Evolutionary conservation across 1,140 invertebrate species (phyloP), one percentile per base, ranked within the genome.

Genomic region (Drosophila novamexicana): DNA sequence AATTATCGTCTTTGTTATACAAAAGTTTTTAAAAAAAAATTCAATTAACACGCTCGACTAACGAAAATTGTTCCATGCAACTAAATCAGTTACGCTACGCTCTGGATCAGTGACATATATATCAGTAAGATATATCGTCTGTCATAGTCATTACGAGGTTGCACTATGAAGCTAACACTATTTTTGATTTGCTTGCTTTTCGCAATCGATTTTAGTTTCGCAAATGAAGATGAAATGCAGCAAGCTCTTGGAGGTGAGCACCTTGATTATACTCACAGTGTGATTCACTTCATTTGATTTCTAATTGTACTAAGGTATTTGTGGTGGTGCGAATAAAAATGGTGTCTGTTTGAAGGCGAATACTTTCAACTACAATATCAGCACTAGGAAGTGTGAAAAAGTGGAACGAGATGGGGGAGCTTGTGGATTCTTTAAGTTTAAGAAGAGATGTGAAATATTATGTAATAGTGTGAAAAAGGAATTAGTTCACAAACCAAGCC

Each of bases 351-450:
- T 18, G 1, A n/a, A 29, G 6, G 8, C 7, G 2, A 36, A 36
- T 8, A 61, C 58, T n/a, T 61, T 1, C 10, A 22, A 47, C 14
- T 61, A 36, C 12, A 32, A 14, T 32, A 4, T 16, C 12, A 16
- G 6, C 1, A 45, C 6, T 1, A 36, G 29, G 7, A 22, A 18
- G 10, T 61, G 58, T 12, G 1, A 1, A 6, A 18, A 14, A 39
- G 58, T 36, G 0, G 0, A 14, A 22, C 10, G 1, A 40, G 9
- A 12, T 34, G 16, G 9, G 12, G 42, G 57, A 6, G n/a, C 22
- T 0, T 72, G 70, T 34, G 64, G 70, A 2, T 59, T 72, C 47
- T 72, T 72, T 10, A 0, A 44, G 29, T 36, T 8, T n/a, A 10
- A 14, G 18, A 14, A 68, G 1, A 59, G 7, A 5, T 72, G 70